A percentile compares a stretch with the other conserved stretches of the same genome.
phyloP scores from a whole-genome alignment of 2,113 vertebrate genomes.

The Saccopteryx leptura region DNA sequence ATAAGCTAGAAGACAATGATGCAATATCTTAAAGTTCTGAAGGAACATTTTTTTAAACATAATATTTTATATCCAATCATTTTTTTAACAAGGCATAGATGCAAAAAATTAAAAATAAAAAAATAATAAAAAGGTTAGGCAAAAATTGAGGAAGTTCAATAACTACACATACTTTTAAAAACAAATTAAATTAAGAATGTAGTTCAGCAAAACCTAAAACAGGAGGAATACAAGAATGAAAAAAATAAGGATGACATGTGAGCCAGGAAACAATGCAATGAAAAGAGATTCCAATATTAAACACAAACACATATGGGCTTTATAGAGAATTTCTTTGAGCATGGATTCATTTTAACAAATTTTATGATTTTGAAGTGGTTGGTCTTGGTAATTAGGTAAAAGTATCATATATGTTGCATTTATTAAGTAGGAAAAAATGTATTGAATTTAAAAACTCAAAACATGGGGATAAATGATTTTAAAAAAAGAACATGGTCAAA shows the following conservation, averaged over 20 bases:
- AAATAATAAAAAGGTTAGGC: no score
- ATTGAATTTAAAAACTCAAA: background rate
- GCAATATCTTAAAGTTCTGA: slow-evolving; percentile 18
- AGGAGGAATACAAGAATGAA: slow-evolving; percentile 31
- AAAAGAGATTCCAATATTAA: slow-evolving; percentile 61
- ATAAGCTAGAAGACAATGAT: background rate
- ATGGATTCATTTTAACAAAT: slow-evolving; percentile 45
- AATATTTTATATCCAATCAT: background rate
- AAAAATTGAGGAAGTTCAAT: slow-evolving; percentile 43
- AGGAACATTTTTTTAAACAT: background rate
- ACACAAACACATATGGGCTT: background rate
- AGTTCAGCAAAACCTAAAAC: slow-evolving; percentile 38
- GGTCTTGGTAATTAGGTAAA: slow-evolving; percentile 50
- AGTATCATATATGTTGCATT: background rate
- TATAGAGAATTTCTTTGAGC: slow-evolving; percentile 24
- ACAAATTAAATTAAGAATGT: slow-evolving; percentile 20
- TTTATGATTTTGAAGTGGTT: slow-evolving; percentile 28
- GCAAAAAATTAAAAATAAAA: background rate
- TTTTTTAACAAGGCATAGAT: background rate
- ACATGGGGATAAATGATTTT: background rate
- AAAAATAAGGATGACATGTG: slow-evolving; percentile 27
- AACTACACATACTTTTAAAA: background rate
- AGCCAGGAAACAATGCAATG: background rate
- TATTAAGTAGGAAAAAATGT: background rate
- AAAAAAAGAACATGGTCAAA: background rate